Evolutionary conservation across 2,113 vertebrate species (phyloP).

Genomic region (Pachycephala philippinensis): DNA sequence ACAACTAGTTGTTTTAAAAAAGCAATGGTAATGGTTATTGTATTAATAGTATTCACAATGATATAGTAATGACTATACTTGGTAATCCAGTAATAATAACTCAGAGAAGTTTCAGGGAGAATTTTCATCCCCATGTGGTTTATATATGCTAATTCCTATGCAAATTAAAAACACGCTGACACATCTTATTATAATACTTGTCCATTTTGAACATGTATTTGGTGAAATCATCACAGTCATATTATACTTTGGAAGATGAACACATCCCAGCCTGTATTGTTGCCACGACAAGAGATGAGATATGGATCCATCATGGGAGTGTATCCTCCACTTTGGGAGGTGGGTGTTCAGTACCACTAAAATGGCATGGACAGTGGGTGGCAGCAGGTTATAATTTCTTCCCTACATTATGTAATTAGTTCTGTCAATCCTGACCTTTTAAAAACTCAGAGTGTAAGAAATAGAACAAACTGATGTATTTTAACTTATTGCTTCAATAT

Average conservation of each 20-base stretch:
- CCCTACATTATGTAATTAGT: not conserved
- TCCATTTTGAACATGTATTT: not conserved
- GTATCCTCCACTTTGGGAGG: not conserved
- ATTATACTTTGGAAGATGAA: not conserved
- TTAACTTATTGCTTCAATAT: not conserved
- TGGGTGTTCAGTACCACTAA: not conserved
- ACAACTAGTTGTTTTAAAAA: not conserved
- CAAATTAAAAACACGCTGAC: conserved; percentile 33
- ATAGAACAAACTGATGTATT: not conserved
- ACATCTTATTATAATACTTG: conserved; percentile 24
- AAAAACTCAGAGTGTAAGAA: not conserved
- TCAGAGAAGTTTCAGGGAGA: not conserved
- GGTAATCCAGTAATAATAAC: not conserved
- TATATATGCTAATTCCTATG: conserved; percentile 1
- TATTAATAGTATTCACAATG: not conserved
- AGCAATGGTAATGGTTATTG: not conserved
- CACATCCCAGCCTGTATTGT: not conserved
- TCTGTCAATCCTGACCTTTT: not conserved
- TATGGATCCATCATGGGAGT: not conserved
- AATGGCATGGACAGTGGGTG: conserved; percentile 10
- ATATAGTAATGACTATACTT: not conserved
- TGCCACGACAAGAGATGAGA: not conserved
- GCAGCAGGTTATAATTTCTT: conserved; percentile 30
- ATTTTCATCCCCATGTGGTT: not conserved
- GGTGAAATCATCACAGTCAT: not conserved